Evolutionary conservation across 2,888 invertebrate species (phyloP), one percentile per base, ranked within the genome.

Genomic region (Pachydiplax longipennis): DNA sequence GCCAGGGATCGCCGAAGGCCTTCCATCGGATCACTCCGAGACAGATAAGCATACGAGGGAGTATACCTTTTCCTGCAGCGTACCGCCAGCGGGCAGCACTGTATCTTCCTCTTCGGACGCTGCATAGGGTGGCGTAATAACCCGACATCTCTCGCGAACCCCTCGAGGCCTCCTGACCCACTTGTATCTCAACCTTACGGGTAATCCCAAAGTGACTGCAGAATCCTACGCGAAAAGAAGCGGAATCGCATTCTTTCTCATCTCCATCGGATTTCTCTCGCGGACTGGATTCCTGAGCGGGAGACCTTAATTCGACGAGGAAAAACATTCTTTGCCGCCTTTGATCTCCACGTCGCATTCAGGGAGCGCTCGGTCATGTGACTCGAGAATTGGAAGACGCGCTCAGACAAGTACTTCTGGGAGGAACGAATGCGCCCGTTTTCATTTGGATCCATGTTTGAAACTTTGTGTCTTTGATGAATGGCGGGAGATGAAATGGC

Each of bases 111-210:
- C 65, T 3, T 35, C 83, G 58, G 58, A 15, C 58, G 83, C 58
- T 35, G 61, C 87, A n/a, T 58, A 61, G 83, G 83, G 58, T n/a
- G 87, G 61, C 22, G 61, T 61, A 87, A 61, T 87, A 61, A 87
- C 61, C 58, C 87, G 87, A 87, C 61, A 87, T 87, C 61, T 87
- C 87, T 87, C 61, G 87, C 35, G 87, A 40, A 65, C 87, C 61
- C 82, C 61, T n/a, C n/a, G 40, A 87, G 61, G 61, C 73, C 87
- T 37, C 65, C 61, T 40, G 87, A 37, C 61, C 61, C 65, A 87
- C 65, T 87, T 87, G 87, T n/a, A 87, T 37, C 87, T 22, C 31
- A 3, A n/a, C 53, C n/a, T 81, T 44, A 2, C 0, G n/a, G 10
- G 44, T 48, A n/a, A 37, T 44, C 81, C 44, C 44, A 4, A 80